Evolutionary conservation across 2,797 vertebrate genomes (phyloP).

Genomic region (Lacerta bilineata): DNA sequence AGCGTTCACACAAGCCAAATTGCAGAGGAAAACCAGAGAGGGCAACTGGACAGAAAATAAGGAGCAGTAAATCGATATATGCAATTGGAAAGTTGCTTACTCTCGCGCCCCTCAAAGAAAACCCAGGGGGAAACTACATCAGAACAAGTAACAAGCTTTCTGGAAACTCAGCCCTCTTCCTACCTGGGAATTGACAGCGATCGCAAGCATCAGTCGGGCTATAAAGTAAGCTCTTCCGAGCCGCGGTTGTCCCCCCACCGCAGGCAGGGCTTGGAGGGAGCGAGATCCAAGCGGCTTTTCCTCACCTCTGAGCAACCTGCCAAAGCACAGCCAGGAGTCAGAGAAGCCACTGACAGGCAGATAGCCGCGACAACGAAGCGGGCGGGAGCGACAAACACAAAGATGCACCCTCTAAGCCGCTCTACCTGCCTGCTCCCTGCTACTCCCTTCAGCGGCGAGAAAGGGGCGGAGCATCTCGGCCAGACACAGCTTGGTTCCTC

Average conservation of each 20-base stretch:
- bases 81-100: not conserved
- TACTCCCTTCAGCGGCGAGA: not conserved
- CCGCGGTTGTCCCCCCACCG: not conserved
- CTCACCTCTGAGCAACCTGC: not conserved
- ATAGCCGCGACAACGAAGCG: not conserved
- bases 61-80: not conserved
- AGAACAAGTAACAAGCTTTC: not conserved
- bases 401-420: not conserved
- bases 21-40: not conserved
- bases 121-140: not conserved
- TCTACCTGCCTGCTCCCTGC: conserved; percentile 7
- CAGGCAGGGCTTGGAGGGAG: not conserved
- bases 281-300: conserved; percentile 16
- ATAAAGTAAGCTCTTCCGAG: not conserved
- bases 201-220: not conserved
- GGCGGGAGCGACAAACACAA: not conserved
- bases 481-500: accelerated
- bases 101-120: not conserved
- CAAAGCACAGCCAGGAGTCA: not conserved
- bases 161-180: not conserved
- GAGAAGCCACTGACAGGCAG: not conserved
- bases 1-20: not conserved
- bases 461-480: accelerated
- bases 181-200: not conserved
- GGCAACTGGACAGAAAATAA: not conserved